phyloP scores from a whole-genome alignment of 2,113 vertebrate species.

The Vanacampus margaritifer region DNA sequence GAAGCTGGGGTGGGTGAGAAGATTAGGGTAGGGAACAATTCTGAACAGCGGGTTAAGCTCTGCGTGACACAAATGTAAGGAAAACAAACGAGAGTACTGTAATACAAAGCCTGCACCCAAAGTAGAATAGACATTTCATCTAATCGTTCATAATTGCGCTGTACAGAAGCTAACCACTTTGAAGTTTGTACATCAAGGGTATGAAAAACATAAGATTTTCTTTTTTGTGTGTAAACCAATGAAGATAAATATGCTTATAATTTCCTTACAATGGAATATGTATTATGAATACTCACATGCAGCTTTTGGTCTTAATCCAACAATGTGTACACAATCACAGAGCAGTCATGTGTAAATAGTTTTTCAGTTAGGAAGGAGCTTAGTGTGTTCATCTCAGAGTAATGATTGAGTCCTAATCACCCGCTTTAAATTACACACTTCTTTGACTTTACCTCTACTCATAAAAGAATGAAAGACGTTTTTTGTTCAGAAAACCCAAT shows the following conservation, averaged over 20 bases:
- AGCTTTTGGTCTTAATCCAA: neutral
- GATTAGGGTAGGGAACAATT: conserved; percentile 1
- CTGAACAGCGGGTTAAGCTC: neutral
- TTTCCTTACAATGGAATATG: neutral
- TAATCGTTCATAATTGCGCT: neutral
- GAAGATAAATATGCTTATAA: neutral
- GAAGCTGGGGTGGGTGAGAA: neutral
- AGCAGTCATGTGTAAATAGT: conserved; percentile 30
- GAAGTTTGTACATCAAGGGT: neutral
- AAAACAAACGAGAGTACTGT: neutral
- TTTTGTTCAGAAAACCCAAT: conserved; percentile 37
- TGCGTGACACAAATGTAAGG: neutral
- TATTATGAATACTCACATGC: neutral
- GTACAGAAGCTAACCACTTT: neutral
- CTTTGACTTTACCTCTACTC: conserved; percentile 31
- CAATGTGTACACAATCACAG: neutral
- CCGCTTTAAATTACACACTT: conserved; percentile 17
- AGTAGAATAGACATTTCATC: neutral
- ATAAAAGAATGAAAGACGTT: conserved; percentile 35
- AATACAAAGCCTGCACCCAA: neutral
- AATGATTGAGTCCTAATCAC: conserved; percentile 26
- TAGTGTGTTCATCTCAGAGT: conserved; percentile 14
- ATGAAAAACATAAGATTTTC: neutral
- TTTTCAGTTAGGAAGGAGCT: conserved; percentile 14
- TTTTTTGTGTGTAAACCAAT: neutral